A percentile compares a stretch with the other conserved stretches of the same genome.
These are phyloP conservation scores for Cherax quadricarinatus DNA, from an alignment of 1,140 invertebrate species.

Conservation along the genomic window DNA sequence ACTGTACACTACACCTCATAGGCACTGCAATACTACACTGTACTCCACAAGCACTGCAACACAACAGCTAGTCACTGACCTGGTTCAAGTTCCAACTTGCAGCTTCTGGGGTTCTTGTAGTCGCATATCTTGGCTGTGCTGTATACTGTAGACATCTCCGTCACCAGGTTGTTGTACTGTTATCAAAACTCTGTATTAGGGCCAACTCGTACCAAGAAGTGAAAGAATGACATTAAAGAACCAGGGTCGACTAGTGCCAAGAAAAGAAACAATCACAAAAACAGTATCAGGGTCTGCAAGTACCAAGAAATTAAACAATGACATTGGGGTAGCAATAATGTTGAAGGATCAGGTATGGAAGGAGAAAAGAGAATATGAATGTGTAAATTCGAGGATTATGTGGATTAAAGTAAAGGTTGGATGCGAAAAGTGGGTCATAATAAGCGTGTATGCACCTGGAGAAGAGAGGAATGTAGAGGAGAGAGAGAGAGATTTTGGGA, in stretches of 20 bases:
- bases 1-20: no score
- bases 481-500: no score
- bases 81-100: conserved; percentile 88
- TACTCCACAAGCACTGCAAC: no score
- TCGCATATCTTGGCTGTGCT: conserved; percentile 88
- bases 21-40: no score
- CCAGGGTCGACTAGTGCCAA: not conserved
- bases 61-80: conserved; percentile 78
- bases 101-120: conserved; percentile 82
- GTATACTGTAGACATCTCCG: conserved; percentile 87
- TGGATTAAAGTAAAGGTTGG: no score
- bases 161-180: conserved; percentile 81
- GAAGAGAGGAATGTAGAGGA: no score
- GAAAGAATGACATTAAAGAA: not conserved
- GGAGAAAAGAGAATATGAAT: no score
- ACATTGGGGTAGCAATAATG: not conserved
- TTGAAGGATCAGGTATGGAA: no score
- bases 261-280: not conserved
- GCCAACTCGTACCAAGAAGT: not conserved
- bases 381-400: no score
- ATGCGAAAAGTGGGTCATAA: no score
- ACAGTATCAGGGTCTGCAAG: not conserved
- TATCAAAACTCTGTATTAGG: conserved; percentile 35
- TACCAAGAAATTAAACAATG: not conserved
- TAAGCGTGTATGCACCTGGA: no score